Base-by-base conservation (phyloP, 2,797 vertebrate species). In the Pangasius sanitwongsei region DNA sequence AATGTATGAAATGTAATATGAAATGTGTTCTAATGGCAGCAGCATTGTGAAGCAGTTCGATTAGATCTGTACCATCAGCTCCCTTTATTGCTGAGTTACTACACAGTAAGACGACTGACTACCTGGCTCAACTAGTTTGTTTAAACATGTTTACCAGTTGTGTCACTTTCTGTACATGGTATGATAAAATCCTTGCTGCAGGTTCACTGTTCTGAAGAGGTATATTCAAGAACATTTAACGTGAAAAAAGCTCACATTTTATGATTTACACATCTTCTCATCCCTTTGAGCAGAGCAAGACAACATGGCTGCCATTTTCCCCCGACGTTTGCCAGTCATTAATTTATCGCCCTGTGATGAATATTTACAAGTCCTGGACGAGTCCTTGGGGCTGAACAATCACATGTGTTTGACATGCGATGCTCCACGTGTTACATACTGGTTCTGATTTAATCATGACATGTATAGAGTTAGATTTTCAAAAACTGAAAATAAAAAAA, bases 81-180 rank as follows among this genome's bases (percentile, higher is more conserved):
- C 92, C 91, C 89, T 94, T 95, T 96, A 96, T 96, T 96, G 95
- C 96, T 95, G 94, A 94, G 93, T 95, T 94, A 95, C 94, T 96
- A 96, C 94, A 93, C 94, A 95, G 93, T 94, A 94, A 95, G 94
- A 94, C 91, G n/a, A 93, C 90, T 92, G 34, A 94, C 91, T 95
- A 93, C 92, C 94, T 93, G 95, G 90, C 93, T 94, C 94, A 82
- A 93, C 93, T 94, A 94, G 94, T 94, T 95, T 93, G 93, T 93
- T 95, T 95, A 93, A 95, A 94, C 93, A 93, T 91, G 94, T 77
- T 90, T 84, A 87, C 90, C 48, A 75, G 57, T 67, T 87, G 81
- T 93, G 92, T 94, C 92, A 37, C 67, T 94, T 94, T 93, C 94
- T 91, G 92, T 92, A 90, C 92, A 92, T 65, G 75, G 84, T 80